phyloP scores from a whole-genome alignment of 2,888 invertebrate species.

The Molanna angustata region DNA sequence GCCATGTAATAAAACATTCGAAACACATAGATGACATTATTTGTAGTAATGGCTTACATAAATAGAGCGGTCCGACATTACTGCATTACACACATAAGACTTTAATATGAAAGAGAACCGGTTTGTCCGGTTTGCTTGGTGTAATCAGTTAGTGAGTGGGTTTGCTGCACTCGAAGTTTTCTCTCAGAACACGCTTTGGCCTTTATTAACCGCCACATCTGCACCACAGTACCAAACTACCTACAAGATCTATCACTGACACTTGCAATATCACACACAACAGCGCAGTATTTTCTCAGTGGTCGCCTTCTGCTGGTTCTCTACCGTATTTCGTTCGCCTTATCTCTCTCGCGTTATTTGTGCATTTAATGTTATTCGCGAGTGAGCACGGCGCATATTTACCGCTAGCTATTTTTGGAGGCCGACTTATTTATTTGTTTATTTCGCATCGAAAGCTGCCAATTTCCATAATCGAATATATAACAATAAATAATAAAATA shows the following conservation, averaged over 20 bases:
- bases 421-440: neutral
- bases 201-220: conserved; percentile 1
- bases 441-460: neutral
- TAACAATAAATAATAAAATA: no score
- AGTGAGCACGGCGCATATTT: neutral
- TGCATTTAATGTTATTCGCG: neutral
- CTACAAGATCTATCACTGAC: no score
- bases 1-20: no score
- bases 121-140: neutral
- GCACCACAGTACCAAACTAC: no score
- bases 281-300: no score
- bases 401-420: neutral
- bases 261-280: no score
- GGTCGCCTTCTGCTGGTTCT: no score
- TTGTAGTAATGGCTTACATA: neutral
- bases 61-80: neutral
- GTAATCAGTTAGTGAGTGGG: no score
- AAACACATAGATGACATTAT: neutral
- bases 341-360: neutral
- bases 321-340: no score
- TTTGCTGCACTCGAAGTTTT: conserved; percentile 5
- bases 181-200: conserved; percentile 10
- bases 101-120: no score
- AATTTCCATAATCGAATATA: no score
- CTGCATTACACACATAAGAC: neutral